Evolutionary conservation across 2,113 vertebrate species (phyloP).

Genomic region (Poeciliopsis retropinna): DNA sequence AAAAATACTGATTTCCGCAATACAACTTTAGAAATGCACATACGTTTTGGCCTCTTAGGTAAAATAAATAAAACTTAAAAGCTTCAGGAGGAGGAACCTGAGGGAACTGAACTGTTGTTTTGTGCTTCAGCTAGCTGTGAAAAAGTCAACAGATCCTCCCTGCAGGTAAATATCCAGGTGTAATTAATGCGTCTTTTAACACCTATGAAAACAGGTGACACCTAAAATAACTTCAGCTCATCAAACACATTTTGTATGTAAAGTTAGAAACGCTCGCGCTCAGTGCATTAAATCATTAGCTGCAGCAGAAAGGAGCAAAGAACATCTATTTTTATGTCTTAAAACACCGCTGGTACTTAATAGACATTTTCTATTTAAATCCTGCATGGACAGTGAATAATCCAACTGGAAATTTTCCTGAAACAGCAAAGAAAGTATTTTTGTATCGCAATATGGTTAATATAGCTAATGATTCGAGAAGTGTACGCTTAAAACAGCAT

Average conservation of each 20-base stretch:
- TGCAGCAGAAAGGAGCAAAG: background rate
- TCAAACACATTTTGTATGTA: background rate
- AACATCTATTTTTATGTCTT: background rate
- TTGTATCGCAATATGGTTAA: constrained; percentile 8
- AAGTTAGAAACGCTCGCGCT: background rate
- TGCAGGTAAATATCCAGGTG: constrained; percentile 31
- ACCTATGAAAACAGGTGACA: constrained; percentile 8
- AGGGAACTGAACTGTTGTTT: background rate
- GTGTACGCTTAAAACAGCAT: background rate
- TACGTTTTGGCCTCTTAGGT: background rate
- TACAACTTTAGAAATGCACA: background rate
- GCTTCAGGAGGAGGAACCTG: background rate
- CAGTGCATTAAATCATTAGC: no score
- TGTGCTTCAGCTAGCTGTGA: constrained; percentile 36
- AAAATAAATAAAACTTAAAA: background rate
- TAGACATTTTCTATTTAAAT: constrained; percentile 12
- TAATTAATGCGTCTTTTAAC: constrained; percentile 26
- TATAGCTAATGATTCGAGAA: background rate
- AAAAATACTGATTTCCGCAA: background rate
- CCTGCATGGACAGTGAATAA: constrained; percentile 35
- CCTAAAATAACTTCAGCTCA: background rate
- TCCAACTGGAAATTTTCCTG: constrained; percentile 27
- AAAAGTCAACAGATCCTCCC: constrained; percentile 53
- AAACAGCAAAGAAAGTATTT: background rate
- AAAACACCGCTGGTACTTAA: background rate